phyloP scores from a whole-genome alignment of 2,888 invertebrate genomes.

The Oxycera nigricornis region DNA sequence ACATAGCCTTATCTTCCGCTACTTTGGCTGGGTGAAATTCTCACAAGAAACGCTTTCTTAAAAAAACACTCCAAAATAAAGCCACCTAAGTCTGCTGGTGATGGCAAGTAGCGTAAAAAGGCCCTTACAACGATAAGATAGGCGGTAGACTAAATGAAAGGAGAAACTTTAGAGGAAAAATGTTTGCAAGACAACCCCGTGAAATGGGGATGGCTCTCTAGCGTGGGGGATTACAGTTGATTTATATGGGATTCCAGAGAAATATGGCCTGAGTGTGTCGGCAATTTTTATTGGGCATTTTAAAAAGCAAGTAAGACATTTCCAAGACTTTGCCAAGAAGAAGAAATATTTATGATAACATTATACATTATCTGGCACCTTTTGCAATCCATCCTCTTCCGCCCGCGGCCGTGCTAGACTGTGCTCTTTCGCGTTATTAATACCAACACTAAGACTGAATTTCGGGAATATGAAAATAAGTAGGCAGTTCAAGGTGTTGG shows the following conservation, averaged over 20 bases:
- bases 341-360: slow-evolving; percentile 51
- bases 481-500: slow-evolving; percentile 27
- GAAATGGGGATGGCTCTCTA: slow-evolving; percentile 49
- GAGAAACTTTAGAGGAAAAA: slow-evolving; percentile 35
- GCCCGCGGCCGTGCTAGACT: not conserved
- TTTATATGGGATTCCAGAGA: slow-evolving; percentile 64
- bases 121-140: slow-evolving; percentile 4
- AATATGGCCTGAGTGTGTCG: slow-evolving; percentile 64
- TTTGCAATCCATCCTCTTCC: slow-evolving; percentile 8
- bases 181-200: slow-evolving; percentile 12
- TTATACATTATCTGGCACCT: slow-evolving; percentile 45
- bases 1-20: no score
- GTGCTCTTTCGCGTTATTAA: slow-evolving; percentile 14
- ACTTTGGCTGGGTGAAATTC: no score
- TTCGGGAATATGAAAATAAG: slow-evolving; percentile 33
- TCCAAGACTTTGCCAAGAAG: slow-evolving; percentile 44
- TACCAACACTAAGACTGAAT: slow-evolving; percentile 10
- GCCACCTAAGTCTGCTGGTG: no score
- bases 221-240: slow-evolving; percentile 64
- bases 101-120: not conserved
- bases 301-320: slow-evolving; percentile 62
- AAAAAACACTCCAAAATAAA: no score
- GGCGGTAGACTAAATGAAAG: slow-evolving; percentile 24
- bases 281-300: slow-evolving; percentile 64
- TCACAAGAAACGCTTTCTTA: no score